Conservation (phyloP, 2,888 invertebrate species). For the Agrypnus murinus region DNA sequence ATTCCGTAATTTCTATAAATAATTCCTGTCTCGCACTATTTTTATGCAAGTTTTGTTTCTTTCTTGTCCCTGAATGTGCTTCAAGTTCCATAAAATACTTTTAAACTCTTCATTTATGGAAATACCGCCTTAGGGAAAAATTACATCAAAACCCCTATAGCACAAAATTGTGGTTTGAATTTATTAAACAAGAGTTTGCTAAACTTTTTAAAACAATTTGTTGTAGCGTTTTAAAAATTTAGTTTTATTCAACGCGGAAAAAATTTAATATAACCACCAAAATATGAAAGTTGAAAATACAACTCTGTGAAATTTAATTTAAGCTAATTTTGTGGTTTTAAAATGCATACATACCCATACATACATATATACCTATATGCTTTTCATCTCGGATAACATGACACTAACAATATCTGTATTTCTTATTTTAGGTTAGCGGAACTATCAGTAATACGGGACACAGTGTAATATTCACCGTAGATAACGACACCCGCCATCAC, state of each 20-base stretch:
- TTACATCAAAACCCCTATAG: background rate
- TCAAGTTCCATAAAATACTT: background rate
- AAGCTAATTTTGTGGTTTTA: too few relatives aligned
- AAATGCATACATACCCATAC: too few relatives aligned
- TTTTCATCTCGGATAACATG: too few relatives aligned
- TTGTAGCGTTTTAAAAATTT: too few relatives aligned
- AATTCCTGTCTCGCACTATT: too few relatives aligned
- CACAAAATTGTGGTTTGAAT: conserved; percentile 10
- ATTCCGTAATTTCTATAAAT: too few relatives aligned
- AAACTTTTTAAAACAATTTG: conserved; percentile 10
- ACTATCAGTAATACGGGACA: conserved; percentile 95
- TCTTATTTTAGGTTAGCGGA: conserved; percentile 85
- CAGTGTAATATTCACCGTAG: conserved; percentile 93
- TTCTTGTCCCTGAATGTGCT: too few relatives aligned
- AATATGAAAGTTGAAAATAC: too few relatives aligned
- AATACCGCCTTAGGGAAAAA: conserved; percentile 7
- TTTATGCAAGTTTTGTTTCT: too few relatives aligned
- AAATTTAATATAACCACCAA: background rate
- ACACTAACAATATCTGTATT: conserved; percentile 10
- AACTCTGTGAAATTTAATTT: too few relatives aligned
- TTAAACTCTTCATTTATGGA: conserved; percentile 3
- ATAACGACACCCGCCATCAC: conserved; percentile 87
- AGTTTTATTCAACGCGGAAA: background rate
- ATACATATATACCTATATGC: too few relatives aligned
- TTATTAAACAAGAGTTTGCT: conserved; percentile 6